Percentiles rank a stretch among this genome's conserved stretches.
phyloP scores from a whole-genome alignment of 1,140 invertebrate species.

The Saxidomus purpurata region DNA sequence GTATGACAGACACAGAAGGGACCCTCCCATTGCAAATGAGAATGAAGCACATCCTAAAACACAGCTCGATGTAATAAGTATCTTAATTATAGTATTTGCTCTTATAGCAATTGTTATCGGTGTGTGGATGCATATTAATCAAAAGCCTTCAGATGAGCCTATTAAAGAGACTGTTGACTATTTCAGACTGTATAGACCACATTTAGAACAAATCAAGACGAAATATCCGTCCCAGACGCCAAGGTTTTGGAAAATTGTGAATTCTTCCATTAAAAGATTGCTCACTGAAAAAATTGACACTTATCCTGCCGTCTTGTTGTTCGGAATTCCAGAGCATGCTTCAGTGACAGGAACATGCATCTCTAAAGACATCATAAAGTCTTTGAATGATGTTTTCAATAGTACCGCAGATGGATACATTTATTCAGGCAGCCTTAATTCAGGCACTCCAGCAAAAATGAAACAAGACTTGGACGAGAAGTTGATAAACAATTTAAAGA shows the following conservation, averaged over 20 bases:
- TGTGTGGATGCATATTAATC: background rate
- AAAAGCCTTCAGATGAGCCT: background rate
- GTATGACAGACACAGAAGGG: background rate
- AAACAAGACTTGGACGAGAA: slow-evolving; percentile 73
- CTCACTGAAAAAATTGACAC: slow-evolving; percentile 63
- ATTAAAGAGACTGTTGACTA: background rate
- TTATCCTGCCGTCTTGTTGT: slow-evolving; percentile 74
- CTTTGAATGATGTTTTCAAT: slow-evolving; percentile 62
- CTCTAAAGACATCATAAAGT: slow-evolving; percentile 48
- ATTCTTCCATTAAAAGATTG: slow-evolving; percentile 59
- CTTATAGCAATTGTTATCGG: background rate
- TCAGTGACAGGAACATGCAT: slow-evolving; percentile 60
- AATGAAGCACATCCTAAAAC: background rate
- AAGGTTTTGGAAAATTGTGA: slow-evolving; percentile 71
- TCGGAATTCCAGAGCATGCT: slow-evolving; percentile 62
- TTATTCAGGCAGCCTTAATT: slow-evolving; percentile 30
- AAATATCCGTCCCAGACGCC: slow-evolving; percentile 47
- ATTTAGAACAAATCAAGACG: slow-evolving; percentile 25
- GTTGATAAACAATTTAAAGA: slow-evolving; percentile 58
- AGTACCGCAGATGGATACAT: slow-evolving; percentile 33
- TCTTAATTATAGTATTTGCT: background rate
- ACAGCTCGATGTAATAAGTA: background rate
- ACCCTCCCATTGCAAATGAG: background rate
- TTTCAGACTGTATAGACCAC: slow-evolving; percentile 26
- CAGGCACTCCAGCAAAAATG: slow-evolving; percentile 38